Percentiles rank a stretch among this genome's conserved stretches.
Conservation (phyloP, 2,888 invertebrate species). For the Netelia fuscicornis region DNA sequence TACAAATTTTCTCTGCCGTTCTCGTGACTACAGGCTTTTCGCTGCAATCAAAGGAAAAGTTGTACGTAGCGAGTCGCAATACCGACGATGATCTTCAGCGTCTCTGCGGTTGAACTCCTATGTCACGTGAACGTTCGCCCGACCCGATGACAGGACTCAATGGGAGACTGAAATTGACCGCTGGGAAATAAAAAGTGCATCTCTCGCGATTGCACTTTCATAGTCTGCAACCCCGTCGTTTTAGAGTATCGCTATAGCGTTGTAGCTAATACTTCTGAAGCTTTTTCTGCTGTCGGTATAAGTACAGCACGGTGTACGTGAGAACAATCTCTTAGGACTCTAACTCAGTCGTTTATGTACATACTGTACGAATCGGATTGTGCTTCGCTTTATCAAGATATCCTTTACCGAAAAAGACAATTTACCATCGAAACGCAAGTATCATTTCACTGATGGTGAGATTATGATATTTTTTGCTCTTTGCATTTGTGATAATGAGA, state of each 20-base stretch:
- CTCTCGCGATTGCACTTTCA: constrained; percentile 53
- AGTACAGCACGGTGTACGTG: not conserved
- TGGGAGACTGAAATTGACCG: constrained; percentile 33
- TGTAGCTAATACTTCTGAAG: constrained; percentile 11
- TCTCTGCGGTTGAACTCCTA: constrained; percentile 12
- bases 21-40: not conserved
- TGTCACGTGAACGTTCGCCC: constrained; percentile 27
- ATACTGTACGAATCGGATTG: not conserved
- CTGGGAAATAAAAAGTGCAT: constrained; percentile 58
- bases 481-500: not conserved
- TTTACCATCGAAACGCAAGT: not conserved
- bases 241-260: constrained; percentile 5
- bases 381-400: not conserved
- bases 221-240: not conserved
- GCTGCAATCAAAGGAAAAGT: constrained; percentile 1
- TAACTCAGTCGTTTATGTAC: constrained; percentile 17
- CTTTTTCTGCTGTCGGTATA: not conserved
- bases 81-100: constrained; percentile 6
- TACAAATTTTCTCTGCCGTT: too few species aligned
- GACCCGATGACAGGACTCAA: constrained; percentile 11
- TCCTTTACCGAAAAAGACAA: not conserved
- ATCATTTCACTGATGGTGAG: not conserved
- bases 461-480: not conserved
- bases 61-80: not conserved
- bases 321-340: constrained; percentile 26